These are phyloP conservation scores for Lamprotornis superbus DNA, from an alignment of 2,113 vertebrate genomes.

Conservation along the genomic window DNA sequence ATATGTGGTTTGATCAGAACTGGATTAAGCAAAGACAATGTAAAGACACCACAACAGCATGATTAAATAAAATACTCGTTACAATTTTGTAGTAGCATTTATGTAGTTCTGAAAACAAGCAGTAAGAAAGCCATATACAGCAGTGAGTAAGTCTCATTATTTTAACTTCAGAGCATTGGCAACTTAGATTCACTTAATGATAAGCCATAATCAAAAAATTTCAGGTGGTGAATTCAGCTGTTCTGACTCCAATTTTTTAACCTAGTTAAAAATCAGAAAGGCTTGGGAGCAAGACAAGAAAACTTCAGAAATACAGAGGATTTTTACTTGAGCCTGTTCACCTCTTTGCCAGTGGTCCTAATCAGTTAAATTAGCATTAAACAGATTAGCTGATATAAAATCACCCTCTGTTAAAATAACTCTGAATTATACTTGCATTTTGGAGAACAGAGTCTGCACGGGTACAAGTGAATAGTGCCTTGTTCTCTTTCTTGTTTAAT, in stretches of 20 bases:
- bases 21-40: not conserved
- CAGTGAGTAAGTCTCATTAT: not conserved
- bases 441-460: not conserved
- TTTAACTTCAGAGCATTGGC: not conserved
- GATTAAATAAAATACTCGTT: not conserved
- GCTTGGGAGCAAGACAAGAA: not conserved
- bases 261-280: not conserved
- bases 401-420: not conserved
- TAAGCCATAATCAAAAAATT: not conserved
- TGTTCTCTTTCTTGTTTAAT: constrained; percentile 8
- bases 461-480: not conserved
- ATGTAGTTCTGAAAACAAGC: not conserved
- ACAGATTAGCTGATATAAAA: not conserved
- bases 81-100: not conserved
- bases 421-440: not conserved
- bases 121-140: not conserved
- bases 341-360: not conserved
- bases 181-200: not conserved
- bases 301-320: not conserved
- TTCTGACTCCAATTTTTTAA: not conserved
- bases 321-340: not conserved
- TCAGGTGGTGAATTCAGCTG: not conserved
- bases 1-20: not conserved
- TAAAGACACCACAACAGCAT: not conserved
- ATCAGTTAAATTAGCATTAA: not conserved